A percentile compares a stretch with the other conserved stretches of the same genome.
Conservation (phyloP, 2,797 vertebrate genomes). For the Anisognathus igniventris region DNA sequence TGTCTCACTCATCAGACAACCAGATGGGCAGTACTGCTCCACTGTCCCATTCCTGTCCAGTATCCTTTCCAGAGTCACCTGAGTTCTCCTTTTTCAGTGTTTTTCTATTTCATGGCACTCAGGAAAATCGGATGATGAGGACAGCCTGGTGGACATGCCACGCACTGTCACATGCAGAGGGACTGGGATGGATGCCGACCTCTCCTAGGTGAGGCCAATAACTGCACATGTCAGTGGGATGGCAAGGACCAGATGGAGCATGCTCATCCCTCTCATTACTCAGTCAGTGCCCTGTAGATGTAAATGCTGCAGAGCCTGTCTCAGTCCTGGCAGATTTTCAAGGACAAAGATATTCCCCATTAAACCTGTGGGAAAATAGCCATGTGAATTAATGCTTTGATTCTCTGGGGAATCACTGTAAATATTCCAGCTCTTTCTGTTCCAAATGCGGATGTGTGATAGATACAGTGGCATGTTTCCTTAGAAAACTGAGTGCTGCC, state of each 20-base stretch:
- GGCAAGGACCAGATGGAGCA: not conserved
- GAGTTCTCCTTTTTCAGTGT: not conserved
- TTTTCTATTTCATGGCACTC: not conserved
- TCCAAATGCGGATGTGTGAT: slow-evolving; percentile 39
- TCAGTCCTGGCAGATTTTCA: slow-evolving; percentile 42
- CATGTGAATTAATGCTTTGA: not conserved
- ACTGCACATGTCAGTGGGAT: not conserved
- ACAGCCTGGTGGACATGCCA: fast-evolving
- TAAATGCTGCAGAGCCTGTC: not conserved
- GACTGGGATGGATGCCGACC: not conserved
- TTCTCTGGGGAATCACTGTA: slow-evolving; percentile 10
- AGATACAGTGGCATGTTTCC: slow-evolving; percentile 11
- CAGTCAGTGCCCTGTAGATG: not conserved
- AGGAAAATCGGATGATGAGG: not conserved
- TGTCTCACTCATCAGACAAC: not conserved
- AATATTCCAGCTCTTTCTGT: slow-evolving; percentile 11
- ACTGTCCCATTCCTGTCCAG: not conserved
- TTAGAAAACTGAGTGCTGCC: not conserved
- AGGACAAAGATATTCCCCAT: slow-evolving; percentile 13
- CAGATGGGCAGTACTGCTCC: not conserved
- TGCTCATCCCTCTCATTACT: not conserved
- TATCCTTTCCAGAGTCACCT: not conserved
- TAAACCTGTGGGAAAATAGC: slow-evolving; percentile 50
- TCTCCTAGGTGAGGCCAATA: not conserved
- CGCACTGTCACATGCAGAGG: not conserved